Evolutionary conservation across 64 coral and sea anemone species (phyloP), one percentile per base, ranked within the genome.

Genomic region (Actinia tenebrosa): DNA sequence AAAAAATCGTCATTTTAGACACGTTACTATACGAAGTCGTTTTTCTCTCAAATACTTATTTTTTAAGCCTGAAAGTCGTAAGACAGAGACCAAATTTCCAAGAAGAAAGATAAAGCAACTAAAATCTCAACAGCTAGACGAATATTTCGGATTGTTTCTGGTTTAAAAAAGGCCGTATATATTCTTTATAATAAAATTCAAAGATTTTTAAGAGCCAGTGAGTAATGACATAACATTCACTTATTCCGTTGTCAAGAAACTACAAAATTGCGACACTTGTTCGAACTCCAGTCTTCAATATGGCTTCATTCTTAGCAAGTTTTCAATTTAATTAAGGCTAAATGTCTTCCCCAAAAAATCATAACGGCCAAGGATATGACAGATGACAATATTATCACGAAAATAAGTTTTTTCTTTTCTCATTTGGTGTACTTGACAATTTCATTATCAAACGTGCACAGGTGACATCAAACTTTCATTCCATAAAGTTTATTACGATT

Each of bases 401-500:
- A 75, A 30, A 75, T 75, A 2, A 7, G 23, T 75, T 75, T 58
- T 27, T 75, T 75, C 69, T 42, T 2, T 13, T 30, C 69, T 75
- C 69, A 43, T 75, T 75, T 75, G 42, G 69, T 75, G 26, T 75
- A 75, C 69, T 42, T 75, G 69, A 75, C 69, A 75, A 75, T 75
- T 75, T 75, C 26, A 75, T 75, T 75, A 75, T 75, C 26, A 75
- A 58, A 58, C 10, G 7, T 30, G 20, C 26, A 75, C 26, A 75
- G 23, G 18, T 75, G 69, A 75, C 69, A 75, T 2, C 8, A 1
- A 75, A 66, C 30, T 37, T 37, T 37, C 25, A 13, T 75, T 75
- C 63, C 69, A 75, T 42, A 75, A 75, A 75, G 23, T 75, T 75
- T 75, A 75, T 75, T 75, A 30, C n/a, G n/a, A 75, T 75, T 75